Base-by-base conservation (phyloP, 37 sponge, comb jelly and placozoan genomes). In the Oscarella lobularis region DNA sequence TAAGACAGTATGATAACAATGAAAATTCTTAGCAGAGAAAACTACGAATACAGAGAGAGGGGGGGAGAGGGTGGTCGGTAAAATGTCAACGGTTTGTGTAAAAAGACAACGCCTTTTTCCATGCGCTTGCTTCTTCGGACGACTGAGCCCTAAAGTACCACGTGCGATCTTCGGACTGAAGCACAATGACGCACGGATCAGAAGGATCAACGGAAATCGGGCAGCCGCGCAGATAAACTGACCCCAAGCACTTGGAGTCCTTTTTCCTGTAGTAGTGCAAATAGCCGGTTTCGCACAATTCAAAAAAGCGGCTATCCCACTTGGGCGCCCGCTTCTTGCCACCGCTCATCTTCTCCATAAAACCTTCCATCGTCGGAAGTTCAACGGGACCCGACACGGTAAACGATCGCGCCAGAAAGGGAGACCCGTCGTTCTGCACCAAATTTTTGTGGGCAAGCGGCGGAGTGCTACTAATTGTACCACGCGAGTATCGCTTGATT, bases 221-320 rank as follows among this genome's bases (percentile, higher is more conserved):
- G 14, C 32, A 36, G 27, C 80, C 80, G 3, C 37, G 54, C 5
- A 79, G 48, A 37, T 37, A 37, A 0, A 79, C 41, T 31, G 37
- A 20, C 32, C 2, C 40, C 31, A 79, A 9, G 40, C 82, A 76
- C 39, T 82, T 87, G 33, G 78, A 74, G 37, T 84, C 92, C 67
- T 87, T 76, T 1, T 55, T 41, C 30, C 80, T 79, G 77, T 82
- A 85, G 71, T 78, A 85, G 54, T 87, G 83, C 2, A 91, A 79
- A 38, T 87, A 67, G 27, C 88, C 41, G 3, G 66, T n/a, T 41
- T 91, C 92, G 6, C 33, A 4, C 0, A 91, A 72, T 38, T 87
- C 83, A 74, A 91, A 81, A 66, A 79, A 87, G 54, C 86, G 75
- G 81, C 78, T 87, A 35, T 70, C 41, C 88, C 88, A 91, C n/a